Conservation (phyloP, 2,797 vertebrate genomes). For the Poeciliopsis infans region DNA sequence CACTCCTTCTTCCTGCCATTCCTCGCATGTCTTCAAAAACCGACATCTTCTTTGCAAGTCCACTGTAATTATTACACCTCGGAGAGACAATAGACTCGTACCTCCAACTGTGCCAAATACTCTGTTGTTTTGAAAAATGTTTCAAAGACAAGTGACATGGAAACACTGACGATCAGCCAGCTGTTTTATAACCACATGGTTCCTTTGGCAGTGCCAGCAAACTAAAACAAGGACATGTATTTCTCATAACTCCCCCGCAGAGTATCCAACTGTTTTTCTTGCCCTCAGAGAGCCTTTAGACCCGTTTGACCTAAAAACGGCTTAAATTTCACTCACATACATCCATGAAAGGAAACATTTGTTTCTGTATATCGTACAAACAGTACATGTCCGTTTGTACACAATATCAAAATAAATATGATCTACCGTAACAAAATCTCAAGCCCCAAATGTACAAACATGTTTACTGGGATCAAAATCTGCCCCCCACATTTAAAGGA, state of each 20-base stretch:
- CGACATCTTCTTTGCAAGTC: conserved; percentile 1
- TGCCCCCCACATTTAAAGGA: neutral
- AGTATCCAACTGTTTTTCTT: neutral
- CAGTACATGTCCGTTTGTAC: neutral
- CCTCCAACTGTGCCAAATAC: neutral
- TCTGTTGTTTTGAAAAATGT: neutral
- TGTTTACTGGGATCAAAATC: neutral
- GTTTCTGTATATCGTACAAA: neutral
- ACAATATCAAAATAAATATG: neutral
- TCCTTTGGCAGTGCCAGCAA: neutral
- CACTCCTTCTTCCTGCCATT: neutral
- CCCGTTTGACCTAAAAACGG: neutral
- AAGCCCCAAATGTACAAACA: neutral
- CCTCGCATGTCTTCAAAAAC: conserved; percentile 1
- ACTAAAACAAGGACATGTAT: conserved; percentile 1
- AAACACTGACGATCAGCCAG: conserved; percentile 2
- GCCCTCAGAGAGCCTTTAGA: neutral
- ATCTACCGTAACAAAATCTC: neutral
- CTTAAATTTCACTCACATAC: neutral
- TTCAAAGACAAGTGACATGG: conserved; percentile 5
- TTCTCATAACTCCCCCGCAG: neutral
- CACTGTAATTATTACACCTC: conserved; percentile 8
- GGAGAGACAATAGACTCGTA: conserved; percentile 1
- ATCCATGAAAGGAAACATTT: neutral
- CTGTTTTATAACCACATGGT: neutral